Evolutionary conservation across 2,113 vertebrate species (phyloP).

Genomic region (Erinaceus europaeus): DNA sequence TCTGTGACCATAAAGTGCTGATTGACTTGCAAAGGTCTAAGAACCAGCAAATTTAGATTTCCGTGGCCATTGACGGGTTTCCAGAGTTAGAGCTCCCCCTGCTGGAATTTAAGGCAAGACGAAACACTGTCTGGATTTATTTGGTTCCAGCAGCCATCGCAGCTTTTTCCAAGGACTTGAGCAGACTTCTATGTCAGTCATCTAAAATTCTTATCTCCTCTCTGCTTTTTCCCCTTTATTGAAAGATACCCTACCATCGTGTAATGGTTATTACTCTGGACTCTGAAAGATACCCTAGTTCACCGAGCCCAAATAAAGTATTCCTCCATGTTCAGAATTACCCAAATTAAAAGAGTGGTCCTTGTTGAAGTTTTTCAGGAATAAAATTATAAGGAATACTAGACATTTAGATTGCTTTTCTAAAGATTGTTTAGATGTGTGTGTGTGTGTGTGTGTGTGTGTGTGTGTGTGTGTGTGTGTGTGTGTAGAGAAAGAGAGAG

Average conservation of each 20-base stretch:
- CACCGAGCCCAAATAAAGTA: not conserved
- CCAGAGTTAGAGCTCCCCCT: constrained; percentile 84
- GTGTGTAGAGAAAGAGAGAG: not conserved
- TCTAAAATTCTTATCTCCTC: not conserved
- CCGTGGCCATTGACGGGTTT: constrained; percentile 55
- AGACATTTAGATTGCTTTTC: too few species aligned
- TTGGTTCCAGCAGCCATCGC: not conserved
- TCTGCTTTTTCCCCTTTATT: not conserved
- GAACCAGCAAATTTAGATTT: not conserved
- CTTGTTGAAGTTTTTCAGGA: not conserved
- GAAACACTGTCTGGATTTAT: not conserved
- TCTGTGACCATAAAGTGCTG: not conserved
- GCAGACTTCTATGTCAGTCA: not conserved
- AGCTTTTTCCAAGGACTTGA: not conserved
- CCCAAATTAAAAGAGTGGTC: not conserved
- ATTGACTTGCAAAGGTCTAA: not conserved
- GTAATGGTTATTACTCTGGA: too few species aligned
- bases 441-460: too few species aligned
- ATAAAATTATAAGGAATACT: not conserved
- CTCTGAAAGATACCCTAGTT: not conserved
- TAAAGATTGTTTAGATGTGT: too few species aligned
- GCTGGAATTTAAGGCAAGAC: constrained; percentile 65
- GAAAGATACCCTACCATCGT: not conserved
- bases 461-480: too few species aligned
- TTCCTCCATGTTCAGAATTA: not conserved